Evolutionary conservation across 2,888 invertebrate genomes (phyloP), one percentile per base, ranked within the genome.

Genomic region (Lycia hirtaria): DNA sequence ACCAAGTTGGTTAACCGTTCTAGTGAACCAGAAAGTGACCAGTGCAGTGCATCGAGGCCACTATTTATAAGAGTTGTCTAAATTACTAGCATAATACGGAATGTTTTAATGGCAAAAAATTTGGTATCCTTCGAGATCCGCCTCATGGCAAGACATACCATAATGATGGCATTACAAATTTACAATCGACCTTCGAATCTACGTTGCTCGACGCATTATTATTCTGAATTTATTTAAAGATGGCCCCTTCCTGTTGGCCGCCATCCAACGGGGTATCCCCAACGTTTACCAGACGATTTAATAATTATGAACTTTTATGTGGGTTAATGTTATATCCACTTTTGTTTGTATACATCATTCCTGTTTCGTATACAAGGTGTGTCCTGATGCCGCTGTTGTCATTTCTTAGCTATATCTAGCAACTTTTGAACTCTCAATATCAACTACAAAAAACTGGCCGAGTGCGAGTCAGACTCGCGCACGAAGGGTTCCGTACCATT

Each of bases 241-340:
- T 82, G 73, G 78, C 79, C 73, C 77, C 85, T 88, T 88, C 87
- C 89, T 85, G 83, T 87, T 91, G 91, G 91, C 90, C 76, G 61
- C 70, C 62, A 69, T 85, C 91, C 91, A 91, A 85, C 80, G 83
- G 89, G 90, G 89, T 84, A 87, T 83, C 87, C 89, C 91, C 86
- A 74, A 76, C 81, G 81, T 83, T 83, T 83, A 86, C 85, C 85
- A 88, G 88, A 89, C 87, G 84, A 84, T 87, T 83, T 83, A 84
- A 85, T 87, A 85, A 88, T 87, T 87, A 85, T 81, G 80, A 79
- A 79, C 80, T 82, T 83, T 81, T 78, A 80, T 82, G 74, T 79
- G 76, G 76, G 81, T 82, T 81, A 78, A 77, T 78, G 77, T 76
- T 77, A 74, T 77, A 73, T 78, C 71, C 75, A 74, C 73, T 71